A percentile compares a stretch with the other conserved stretches of the same genome.
Evolutionary conservation across 2,888 invertebrate genomes (phyloP).

Genomic region (Gonocerus acuteangulatus): DNA sequence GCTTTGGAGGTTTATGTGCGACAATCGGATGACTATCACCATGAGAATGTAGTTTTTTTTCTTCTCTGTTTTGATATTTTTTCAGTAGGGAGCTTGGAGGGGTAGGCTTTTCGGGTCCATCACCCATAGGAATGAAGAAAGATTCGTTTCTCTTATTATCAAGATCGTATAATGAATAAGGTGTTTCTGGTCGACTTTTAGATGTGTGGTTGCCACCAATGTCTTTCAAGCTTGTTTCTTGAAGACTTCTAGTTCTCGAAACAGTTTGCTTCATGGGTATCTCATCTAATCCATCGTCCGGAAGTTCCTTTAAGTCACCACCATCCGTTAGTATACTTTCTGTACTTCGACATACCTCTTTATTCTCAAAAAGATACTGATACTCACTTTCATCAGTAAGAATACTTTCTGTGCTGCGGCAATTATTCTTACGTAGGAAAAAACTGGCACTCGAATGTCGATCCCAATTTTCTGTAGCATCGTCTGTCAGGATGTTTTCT

Average conservation of each 20-base stretch:
- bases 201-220: constrained; percentile 18
- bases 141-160: constrained; percentile 38
- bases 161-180: constrained; percentile 20
- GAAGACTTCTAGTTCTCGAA: constrained; percentile 45
- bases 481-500: constrained; percentile 39
- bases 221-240: constrained; percentile 41
- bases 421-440: constrained; percentile 59
- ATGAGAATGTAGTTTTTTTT: constrained; percentile 27
- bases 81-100: constrained; percentile 34
- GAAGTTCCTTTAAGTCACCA: constrained; percentile 39
- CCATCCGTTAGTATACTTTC: constrained; percentile 76
- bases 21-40: constrained; percentile 43
- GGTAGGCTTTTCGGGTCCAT: constrained; percentile 32
- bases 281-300: constrained; percentile 35
- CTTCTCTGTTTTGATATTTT: constrained; percentile 35
- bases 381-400: constrained; percentile 64
- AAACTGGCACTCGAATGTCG: constrained; percentile 66
- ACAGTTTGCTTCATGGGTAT: constrained; percentile 40
- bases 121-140: constrained; percentile 38
- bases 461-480: constrained; percentile 36
- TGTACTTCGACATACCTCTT: constrained; percentile 50
- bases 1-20: constrained; percentile 67
- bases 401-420: constrained; percentile 68
- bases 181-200: constrained; percentile 35
- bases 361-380: constrained; percentile 43